Conservation (phyloP, 2,113 vertebrate genomes). For the Vidua chalybeata region DNA sequence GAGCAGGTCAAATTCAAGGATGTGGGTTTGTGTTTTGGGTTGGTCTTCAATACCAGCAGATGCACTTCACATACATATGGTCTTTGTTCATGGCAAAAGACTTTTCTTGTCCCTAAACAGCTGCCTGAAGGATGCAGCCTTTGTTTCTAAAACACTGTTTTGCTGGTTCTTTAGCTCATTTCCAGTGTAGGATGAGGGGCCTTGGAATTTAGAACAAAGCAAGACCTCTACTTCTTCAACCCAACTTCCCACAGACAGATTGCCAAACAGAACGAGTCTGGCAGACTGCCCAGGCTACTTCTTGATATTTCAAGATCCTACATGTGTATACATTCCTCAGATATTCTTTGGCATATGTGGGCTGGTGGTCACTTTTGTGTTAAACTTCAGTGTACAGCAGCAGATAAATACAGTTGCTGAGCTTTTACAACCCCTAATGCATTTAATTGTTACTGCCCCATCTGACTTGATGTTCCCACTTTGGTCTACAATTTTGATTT, state of each 20-base stretch:
- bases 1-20: neutral
- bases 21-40: neutral
- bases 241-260: neutral
- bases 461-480: neutral
- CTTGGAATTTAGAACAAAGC: neutral
- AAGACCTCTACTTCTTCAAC: neutral
- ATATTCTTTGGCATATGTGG: neutral
- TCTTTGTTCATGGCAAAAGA: neutral
- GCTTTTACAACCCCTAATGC: neutral
- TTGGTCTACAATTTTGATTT: neutral
- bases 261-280: neutral
- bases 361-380: neutral
- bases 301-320: neutral
- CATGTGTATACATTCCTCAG: neutral
- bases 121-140: neutral
- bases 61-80: rapidly evolving
- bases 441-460: neutral
- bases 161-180: neutral
- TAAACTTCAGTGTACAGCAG: neutral
- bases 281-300: neutral
- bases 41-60: neutral
- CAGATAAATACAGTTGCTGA: neutral
- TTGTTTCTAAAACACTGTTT: neutral
- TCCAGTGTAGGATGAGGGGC: neutral
- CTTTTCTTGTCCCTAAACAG: neutral